Base-by-base conservation (phyloP, 2,113 vertebrate genomes). In the Polypterus senegalus region DNA sequence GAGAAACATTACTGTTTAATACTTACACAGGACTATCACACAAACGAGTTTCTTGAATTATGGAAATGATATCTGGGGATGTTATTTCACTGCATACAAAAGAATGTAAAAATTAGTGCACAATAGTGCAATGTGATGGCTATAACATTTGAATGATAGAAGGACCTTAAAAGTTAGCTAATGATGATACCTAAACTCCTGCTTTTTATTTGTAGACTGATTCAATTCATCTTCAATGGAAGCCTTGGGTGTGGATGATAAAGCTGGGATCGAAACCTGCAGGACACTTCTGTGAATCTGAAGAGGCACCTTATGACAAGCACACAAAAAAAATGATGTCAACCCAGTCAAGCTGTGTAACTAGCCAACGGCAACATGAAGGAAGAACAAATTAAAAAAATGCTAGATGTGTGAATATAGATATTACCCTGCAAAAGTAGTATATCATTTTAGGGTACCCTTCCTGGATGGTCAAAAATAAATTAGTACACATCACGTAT, bases 1-100 rank as follows among this genome's bases (percentile, higher is more conserved):
- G 27, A 27, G 27, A 2, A 27, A 27, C 27, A 27, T 27, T 27
- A 27, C 27, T 27, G 27, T 27, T 27, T 27, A 27, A 63, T 75
- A 89, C 88, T 89, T 82, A 91, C 86, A 65, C 58, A 59, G 76
- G 69, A 63, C 62, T 77, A 9, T 82, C 80, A 68, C 70, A 69
- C 48, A 72, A 61, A 0, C 74, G 67, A 45, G 75, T 73, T 68
- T 85, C 82, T 63, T 57, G 69, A 49, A 65, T 52, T 58, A 60
- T 48, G 49, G 63, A 67, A 49, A 67, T 27, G 55, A 62, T 60
- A 55, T 73, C 72, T 59, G 69, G 64, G 69, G 65, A 67, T 73
- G 63, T 71, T 78, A 67, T 80, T 61, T 71, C 83, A 67, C 87
- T 87, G 73, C 6, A 71, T 64, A 63, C 73, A 82, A 80, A 53